A percentile compares a stretch with the other conserved stretches of the same genome.
Conservation (phyloP, 2,797 vertebrate species). For the Hemitrygon akajei region DNA sequence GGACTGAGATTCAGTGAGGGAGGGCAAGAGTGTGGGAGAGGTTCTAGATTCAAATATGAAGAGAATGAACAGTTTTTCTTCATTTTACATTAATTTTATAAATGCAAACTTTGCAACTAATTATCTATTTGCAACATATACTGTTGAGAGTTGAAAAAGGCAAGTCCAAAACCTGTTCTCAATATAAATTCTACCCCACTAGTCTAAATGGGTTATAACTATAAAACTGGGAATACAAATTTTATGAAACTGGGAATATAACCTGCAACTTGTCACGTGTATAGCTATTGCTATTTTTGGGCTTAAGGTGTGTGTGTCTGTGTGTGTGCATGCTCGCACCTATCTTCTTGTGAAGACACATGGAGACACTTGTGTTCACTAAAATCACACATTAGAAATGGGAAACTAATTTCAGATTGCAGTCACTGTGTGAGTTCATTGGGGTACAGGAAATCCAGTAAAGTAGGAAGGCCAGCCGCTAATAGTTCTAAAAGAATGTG, state of each 20-base stretch:
- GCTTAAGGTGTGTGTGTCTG: neutral
- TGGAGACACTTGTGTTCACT: too few relatives aligned
- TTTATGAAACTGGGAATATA: neutral
- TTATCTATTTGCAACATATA: neutral
- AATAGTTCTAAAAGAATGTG: neutral
- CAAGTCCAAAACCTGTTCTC: neutral
- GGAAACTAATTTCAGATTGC: neutral
- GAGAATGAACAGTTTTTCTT: neutral
- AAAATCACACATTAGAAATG: neutral
- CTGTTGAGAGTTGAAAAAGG: neutral
- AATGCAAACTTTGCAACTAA: neutral
- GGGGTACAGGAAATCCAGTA: neutral
- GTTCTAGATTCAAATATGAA: neutral
- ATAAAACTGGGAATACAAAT: neutral
- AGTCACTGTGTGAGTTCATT: neutral
- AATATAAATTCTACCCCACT: neutral
- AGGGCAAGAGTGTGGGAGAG: neutral
- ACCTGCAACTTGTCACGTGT: neutral
- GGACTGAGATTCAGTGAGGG: neutral
- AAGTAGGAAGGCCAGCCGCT: neutral
- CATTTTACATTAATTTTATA: neutral
- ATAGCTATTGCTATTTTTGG: neutral
- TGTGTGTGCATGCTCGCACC: too few relatives aligned
- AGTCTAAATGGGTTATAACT: too few relatives aligned
- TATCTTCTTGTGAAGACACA: too few relatives aligned